Conservation (phyloP, 2,888 invertebrate species). For the Campoplex capitator region DNA sequence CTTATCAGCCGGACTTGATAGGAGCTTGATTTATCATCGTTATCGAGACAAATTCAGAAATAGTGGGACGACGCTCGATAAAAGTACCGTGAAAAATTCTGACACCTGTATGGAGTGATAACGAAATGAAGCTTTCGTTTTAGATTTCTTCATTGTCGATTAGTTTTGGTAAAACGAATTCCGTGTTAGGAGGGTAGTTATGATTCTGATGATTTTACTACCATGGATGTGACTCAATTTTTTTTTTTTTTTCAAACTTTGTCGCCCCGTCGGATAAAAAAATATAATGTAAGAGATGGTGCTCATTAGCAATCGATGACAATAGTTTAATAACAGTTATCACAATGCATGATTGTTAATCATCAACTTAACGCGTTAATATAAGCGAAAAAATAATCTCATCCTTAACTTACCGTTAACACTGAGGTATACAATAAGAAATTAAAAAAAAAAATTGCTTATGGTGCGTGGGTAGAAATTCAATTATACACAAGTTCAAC, state of each 20-base stretch:
- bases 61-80: not conserved
- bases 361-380: constrained; percentile 48
- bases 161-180: not conserved
- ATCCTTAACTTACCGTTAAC: constrained; percentile 73
- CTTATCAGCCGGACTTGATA: not conserved
- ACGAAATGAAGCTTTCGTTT: not conserved
- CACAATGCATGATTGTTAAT: constrained; percentile 49
- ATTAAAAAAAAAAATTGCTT: constrained; percentile 74
- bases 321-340: constrained; percentile 33
- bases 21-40: not conserved
- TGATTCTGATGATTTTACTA: not conserved
- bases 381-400: constrained; percentile 40
- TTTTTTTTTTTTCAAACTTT: constrained; percentile 1
- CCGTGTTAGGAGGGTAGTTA: not conserved
- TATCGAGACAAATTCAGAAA: not conserved
- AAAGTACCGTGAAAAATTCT: not conserved
- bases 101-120: not conserved
- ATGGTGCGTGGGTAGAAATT: constrained; percentile 82
- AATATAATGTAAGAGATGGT: constrained; percentile 19
- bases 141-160: not conserved
- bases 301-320: constrained; percentile 44
- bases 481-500: constrained; percentile 78
- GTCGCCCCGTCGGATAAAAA: constrained; percentile 9
- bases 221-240: not conserved
- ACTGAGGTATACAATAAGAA: constrained; percentile 73